Conservation (phyloP, 2,113 vertebrate genomes). For the Vulpes lagopus region DNA sequence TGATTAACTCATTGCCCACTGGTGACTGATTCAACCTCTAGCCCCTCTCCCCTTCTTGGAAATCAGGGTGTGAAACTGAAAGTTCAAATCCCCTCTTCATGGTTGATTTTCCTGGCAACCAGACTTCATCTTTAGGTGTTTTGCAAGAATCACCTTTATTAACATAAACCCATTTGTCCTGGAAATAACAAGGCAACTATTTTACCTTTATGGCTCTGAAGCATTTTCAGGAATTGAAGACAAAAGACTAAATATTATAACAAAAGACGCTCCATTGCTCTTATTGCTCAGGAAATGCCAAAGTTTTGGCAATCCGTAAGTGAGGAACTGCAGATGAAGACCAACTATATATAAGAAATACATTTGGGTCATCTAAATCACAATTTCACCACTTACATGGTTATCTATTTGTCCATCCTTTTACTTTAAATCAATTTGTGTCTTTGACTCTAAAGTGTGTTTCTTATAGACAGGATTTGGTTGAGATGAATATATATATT, state of each 20-base stretch:
- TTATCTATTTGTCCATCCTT: constrained; percentile 22
- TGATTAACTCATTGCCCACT: background rate
- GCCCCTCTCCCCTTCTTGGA: background rate
- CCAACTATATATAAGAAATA: background rate
- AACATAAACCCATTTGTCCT: background rate
- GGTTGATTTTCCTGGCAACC: background rate
- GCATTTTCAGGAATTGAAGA: background rate
- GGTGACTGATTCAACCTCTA: background rate
- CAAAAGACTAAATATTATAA: background rate
- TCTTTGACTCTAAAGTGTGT: background rate
- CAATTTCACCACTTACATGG: background rate
- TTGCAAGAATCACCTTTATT: background rate
- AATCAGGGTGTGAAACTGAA: background rate
- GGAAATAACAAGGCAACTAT: background rate
- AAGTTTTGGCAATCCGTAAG: background rate
- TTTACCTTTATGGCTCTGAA: background rate
- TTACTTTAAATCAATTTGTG: background rate
- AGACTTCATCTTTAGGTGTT: background rate
- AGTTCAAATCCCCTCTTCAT: background rate
- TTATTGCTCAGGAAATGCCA: background rate
- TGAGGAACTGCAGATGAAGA: background rate
- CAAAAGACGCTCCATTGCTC: background rate
- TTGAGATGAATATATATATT: background rate
- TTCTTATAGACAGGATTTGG: background rate
- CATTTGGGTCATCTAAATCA: background rate